Evolutionary conservation across 2,797 vertebrate genomes (phyloP).

Genomic region (Morus bassanus): DNA sequence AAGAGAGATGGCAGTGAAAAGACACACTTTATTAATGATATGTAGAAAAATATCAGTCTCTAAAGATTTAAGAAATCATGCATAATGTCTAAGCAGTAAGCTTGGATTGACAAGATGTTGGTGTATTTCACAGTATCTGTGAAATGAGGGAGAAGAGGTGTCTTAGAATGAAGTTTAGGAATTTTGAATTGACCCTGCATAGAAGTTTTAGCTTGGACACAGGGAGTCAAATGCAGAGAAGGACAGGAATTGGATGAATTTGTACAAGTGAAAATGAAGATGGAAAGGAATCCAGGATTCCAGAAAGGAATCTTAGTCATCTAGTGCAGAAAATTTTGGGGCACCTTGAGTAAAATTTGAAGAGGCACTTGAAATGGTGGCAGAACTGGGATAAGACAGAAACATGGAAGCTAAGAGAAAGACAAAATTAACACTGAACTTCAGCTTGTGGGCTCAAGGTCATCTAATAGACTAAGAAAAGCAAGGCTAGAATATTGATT

Average conservation of each 20-base stretch:
- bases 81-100: background rate
- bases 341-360: background rate
- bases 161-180: background rate
- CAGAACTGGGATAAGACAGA: background rate
- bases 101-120: background rate
- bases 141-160: background rate
- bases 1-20: background rate
- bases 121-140: background rate
- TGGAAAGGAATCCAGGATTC: background rate
- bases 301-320: background rate
- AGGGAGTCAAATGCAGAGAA: background rate
- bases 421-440: background rate
- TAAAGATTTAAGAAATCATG: background rate
- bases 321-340: background rate
- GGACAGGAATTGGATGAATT: background rate
- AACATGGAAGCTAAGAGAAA: background rate
- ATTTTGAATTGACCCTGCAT: background rate
- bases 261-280: background rate
- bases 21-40: background rate
- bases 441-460: background rate
- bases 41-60: background rate
- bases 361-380: background rate
- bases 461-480: background rate
- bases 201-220: background rate
- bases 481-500: background rate